phyloP scores from a whole-genome alignment of 2,113 vertebrate species.

The Oreochromis tanganicae region DNA sequence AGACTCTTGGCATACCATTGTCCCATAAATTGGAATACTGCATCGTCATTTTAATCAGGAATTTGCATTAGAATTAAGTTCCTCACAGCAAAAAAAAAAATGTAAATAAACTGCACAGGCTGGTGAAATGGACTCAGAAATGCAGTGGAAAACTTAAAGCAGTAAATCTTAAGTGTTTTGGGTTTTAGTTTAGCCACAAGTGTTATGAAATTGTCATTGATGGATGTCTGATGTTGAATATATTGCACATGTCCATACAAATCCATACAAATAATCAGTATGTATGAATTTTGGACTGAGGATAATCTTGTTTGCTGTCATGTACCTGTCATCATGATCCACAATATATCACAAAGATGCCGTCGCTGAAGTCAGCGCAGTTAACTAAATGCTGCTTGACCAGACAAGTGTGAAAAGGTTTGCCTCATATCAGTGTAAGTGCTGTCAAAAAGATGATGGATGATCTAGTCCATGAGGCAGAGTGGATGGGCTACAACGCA shows the following conservation, averaged over 20 bases:
- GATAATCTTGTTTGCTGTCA: neutral
- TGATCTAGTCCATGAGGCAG: neutral
- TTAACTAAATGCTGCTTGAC: neutral
- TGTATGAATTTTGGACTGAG: neutral
- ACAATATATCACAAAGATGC: neutral
- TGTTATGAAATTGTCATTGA: neutral
- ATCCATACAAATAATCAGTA: neutral
- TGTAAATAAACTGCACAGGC: neutral
- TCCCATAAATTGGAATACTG: neutral
- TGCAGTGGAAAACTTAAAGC: neutral
- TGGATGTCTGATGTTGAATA: neutral
- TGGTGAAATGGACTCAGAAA: neutral
- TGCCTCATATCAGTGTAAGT: neutral
- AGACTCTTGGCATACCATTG: neutral
- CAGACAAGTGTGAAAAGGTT: constrained; percentile 7
- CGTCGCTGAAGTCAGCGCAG: neutral
- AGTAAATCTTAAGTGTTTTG: neutral
- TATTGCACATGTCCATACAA: neutral
- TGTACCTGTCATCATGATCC: neutral
- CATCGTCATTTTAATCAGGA: neutral
- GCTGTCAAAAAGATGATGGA: constrained; percentile 32
- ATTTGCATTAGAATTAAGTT: neutral
- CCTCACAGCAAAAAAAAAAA: neutral
- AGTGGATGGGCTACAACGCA: neutral
- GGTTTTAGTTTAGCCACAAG: neutral